These are phyloP conservation scores for Elmis aenea DNA, from an alignment of 2,888 invertebrate species.

Conservation along the genomic window DNA sequence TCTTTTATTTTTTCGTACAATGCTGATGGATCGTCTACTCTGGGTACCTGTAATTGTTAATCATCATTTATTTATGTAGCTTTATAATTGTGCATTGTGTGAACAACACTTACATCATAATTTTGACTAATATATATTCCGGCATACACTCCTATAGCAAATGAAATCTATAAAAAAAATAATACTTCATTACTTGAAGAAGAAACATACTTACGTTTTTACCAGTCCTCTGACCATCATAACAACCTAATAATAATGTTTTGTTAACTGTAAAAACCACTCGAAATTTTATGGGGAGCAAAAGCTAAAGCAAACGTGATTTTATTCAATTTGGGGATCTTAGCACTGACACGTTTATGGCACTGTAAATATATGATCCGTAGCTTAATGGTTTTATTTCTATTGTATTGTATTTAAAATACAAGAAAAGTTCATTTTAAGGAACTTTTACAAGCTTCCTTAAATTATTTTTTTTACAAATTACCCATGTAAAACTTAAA, in stretches of 20 bases:
- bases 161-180: slow-evolving; percentile 57
- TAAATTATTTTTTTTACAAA: too few species aligned
- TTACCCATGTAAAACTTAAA: too few species aligned
- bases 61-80: slow-evolving; percentile 3
- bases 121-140: slow-evolving; percentile 72
- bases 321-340: too few species aligned
- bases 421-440: too few species aligned
- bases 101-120: slow-evolving; percentile 57
- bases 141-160: slow-evolving; percentile 64
- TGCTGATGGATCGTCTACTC: slow-evolving; percentile 76
- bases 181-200: slow-evolving; percentile 12
- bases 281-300: too few species aligned
- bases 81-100: slow-evolving; percentile 4
- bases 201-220: neutral
- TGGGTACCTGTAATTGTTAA: slow-evolving; percentile 63
- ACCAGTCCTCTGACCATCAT: slow-evolving; percentile 37
- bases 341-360: too few species aligned
- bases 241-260: slow-evolving; percentile 6
- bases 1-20: slow-evolving; percentile 66
- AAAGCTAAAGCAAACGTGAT: too few species aligned
- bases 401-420: too few species aligned
- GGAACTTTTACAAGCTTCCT: too few species aligned
- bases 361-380: too few species aligned
- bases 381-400: too few species aligned
- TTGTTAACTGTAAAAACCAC: too few species aligned